Base-by-base conservation (phyloP, 2,888 invertebrate genomes). In the Epinotia demarniana region DNA sequence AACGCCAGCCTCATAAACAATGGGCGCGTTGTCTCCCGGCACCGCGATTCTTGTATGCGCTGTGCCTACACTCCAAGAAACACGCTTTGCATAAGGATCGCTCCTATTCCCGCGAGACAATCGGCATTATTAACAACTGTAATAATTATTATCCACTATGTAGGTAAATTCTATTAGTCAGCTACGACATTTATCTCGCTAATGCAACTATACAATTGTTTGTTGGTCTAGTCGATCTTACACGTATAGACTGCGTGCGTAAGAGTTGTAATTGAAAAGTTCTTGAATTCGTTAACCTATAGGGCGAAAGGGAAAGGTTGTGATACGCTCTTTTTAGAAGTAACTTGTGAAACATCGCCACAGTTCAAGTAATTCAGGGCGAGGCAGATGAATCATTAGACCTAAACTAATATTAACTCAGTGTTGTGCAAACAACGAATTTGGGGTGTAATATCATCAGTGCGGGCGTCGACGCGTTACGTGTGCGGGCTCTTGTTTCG, bases 381-480 rank as follows among this genome's bases (percentile, higher is more conserved):
- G 84, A 81, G 82, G 82, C 85, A 87, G 89, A 92, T 89, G 87
- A 90, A 90, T 92, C 90, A 90, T 92, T 91, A 90, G 90, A 87
- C 89, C 90, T 90, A 89, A 89, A 83, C 88, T 85, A 91, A 92
- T 92, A 91, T 91, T 89, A 88, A 87, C 89, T 70, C 84, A 83
- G 85, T 84, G 85, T 84, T 83, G 84, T 81, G 79, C 85, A 89
- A 89, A 91, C 87, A 89, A 86, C 83, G 85, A 85, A 81, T 86
- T 84, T 86, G 78, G 83, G 87, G 84, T 86, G 83, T 85, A 85
- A 85, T 86, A 85, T 86, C 84, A 86, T 86, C 82, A 83, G 84
- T 70, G 75, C 72, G 73, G 62, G 76, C 73, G 69, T 76, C 76
- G 74, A 78, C 69, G 73, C 66, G 76, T 49, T 67, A 75, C 67